These are phyloP conservation scores for Synergus itoensis DNA, from an alignment of 2,888 invertebrate species.

Conservation along the genomic window DNA sequence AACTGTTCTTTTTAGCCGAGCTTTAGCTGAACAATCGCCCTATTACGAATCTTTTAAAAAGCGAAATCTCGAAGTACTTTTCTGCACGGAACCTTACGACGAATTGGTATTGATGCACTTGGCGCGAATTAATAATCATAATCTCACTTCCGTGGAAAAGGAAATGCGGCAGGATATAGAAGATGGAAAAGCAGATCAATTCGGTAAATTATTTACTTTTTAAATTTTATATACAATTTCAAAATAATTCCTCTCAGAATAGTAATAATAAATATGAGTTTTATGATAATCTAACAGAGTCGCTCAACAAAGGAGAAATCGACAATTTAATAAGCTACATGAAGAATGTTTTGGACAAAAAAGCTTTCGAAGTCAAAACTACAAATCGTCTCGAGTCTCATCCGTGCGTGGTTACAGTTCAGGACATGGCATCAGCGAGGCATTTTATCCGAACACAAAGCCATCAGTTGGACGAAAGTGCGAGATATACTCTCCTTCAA, in stretches of 20 bases:
- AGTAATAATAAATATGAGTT: not conserved
- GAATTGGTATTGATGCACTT: slow-evolving; percentile 96
- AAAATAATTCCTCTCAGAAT: not conserved
- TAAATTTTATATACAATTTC: slow-evolving; percentile 29
- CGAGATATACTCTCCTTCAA: slow-evolving; percentile 90
- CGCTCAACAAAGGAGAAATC: slow-evolving; percentile 86
- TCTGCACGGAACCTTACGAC: slow-evolving; percentile 98
- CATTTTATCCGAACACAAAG: slow-evolving; percentile 96
- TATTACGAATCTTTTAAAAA: slow-evolving; percentile 96
- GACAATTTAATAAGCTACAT: slow-evolving; percentile 90
- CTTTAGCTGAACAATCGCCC: slow-evolving; percentile 95
- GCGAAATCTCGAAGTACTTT: slow-evolving; percentile 93
- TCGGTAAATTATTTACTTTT: slow-evolving; percentile 78
- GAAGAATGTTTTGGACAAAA: slow-evolving; percentile 86
- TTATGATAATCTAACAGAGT: slow-evolving; percentile 76
- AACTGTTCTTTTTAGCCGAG: slow-evolving; percentile 83
- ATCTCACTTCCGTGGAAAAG: slow-evolving; percentile 94
- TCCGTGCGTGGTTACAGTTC: slow-evolving; percentile 96
- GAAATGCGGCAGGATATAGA: slow-evolving; percentile 90
- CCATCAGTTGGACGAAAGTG: slow-evolving; percentile 89
- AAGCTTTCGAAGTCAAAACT: slow-evolving; percentile 90
- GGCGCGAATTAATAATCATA: slow-evolving; percentile 87
- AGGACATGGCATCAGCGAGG: slow-evolving; percentile 97
- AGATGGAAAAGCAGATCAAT: slow-evolving; percentile 80
- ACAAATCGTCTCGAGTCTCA: slow-evolving; percentile 92